Conservation (phyloP, 2,113 vertebrate genomes). For the Elephantulus edwardii region DNA sequence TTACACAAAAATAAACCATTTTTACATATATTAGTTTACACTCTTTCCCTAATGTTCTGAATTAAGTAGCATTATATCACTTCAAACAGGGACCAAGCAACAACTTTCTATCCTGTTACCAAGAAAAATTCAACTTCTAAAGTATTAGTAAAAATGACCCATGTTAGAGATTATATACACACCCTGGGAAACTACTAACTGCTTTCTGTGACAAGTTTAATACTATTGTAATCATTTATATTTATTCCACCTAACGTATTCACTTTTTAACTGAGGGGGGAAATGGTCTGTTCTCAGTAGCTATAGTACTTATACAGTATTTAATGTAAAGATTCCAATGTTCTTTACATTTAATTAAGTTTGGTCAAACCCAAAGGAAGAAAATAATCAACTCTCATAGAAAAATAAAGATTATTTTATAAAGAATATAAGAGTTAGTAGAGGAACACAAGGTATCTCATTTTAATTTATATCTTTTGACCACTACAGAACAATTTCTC, state of each 20-base stretch:
- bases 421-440: not conserved
- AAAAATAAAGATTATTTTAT: constrained; percentile 37
- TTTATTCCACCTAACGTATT: not conserved
- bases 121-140: constrained; percentile 23
- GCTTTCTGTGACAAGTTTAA: not conserved
- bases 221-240: not conserved
- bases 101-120: not conserved
- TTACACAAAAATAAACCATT: constrained; percentile 16
- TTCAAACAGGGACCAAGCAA: not conserved
- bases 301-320: constrained; percentile 25
- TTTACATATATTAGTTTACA: not conserved
- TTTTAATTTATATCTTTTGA: too few species aligned
- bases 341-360: constrained; percentile 52
- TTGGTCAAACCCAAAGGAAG: constrained; percentile 48
- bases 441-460: constrained; percentile 2
- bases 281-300: constrained; percentile 45
- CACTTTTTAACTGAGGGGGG: constrained; percentile 48
- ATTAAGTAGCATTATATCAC: not conserved
- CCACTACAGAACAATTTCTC: too few species aligned
- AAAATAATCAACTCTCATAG: constrained; percentile 29
- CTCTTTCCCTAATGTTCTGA: not conserved
- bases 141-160: not conserved
- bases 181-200: not conserved
- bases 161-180: not conserved
- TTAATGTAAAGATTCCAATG: constrained; percentile 28